phyloP scores from a whole-genome alignment of 2,888 invertebrate species.

The Dasypogon diadema region DNA sequence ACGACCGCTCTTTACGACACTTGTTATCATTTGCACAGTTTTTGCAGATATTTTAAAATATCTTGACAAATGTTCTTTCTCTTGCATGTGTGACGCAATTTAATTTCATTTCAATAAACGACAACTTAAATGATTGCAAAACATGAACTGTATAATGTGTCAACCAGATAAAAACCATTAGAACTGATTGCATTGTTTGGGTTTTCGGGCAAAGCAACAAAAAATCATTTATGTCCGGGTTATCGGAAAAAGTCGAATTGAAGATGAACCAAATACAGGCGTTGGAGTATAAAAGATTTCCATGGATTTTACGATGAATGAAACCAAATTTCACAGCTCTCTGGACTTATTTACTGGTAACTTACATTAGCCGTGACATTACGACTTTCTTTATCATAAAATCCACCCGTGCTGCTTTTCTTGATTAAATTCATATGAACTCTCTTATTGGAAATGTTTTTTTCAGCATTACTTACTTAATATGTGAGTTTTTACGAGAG shows the following conservation, averaged over 20 bases:
- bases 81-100: too few relatives aligned
- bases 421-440: background rate
- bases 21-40: too few relatives aligned
- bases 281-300: conserved; percentile 2
- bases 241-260: conserved; percentile 3
- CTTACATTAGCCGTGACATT: conserved; percentile 39
- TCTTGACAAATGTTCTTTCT: too few relatives aligned
- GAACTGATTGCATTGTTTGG: background rate
- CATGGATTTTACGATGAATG: background rate
- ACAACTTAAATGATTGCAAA: background rate
- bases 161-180: background rate
- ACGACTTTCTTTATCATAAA: conserved; percentile 24
- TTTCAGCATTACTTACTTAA: too few relatives aligned
- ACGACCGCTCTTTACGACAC: too few relatives aligned
- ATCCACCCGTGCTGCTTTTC: background rate
- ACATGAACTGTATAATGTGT: too few relatives aligned
- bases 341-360: conserved; percentile 31
- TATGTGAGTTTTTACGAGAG: too few relatives aligned
- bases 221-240: background rate
- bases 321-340: conserved; percentile 24
- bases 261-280: conserved; percentile 8
- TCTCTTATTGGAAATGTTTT: background rate
- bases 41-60: too few relatives aligned
- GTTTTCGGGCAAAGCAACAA: background rate
- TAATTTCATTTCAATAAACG: too few relatives aligned